A percentile compares a stretch with the other conserved stretches of the same genome.
These are phyloP conservation scores for Aplidium turbinatum DNA, from an alignment of 23 tunicate species.

Conservation along the genomic window DNA sequence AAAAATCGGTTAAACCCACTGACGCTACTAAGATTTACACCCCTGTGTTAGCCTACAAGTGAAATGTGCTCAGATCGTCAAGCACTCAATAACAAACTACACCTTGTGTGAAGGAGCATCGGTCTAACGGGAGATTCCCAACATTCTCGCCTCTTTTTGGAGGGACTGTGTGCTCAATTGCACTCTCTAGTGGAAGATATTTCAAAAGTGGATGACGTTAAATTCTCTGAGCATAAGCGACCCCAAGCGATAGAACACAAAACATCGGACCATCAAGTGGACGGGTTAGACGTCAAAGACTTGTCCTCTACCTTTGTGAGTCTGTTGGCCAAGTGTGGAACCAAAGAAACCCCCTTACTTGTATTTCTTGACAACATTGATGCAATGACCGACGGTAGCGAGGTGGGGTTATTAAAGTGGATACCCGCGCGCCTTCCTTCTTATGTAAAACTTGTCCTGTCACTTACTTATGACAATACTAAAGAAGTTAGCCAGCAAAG, in stretches of 20 bases:
- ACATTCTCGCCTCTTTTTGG: conserved; percentile 22
- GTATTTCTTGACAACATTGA: conserved; percentile 65
- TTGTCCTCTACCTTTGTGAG: conserved; percentile 21
- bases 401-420: conserved; percentile 49
- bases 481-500: too few relatives aligned
- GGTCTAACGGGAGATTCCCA: conserved; percentile 67
- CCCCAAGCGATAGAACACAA: not conserved
- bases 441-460: conserved; percentile 52
- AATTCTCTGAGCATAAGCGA: not conserved
- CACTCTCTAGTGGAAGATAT: conserved; percentile 25
- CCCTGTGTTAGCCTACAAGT: too few relatives aligned
- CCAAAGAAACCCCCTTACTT: conserved; percentile 19
- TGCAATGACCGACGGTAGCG: conserved; percentile 28
- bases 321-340: conserved; percentile 30
- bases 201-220: not conserved
- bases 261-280: too few relatives aligned
- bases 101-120: conserved; percentile 49
- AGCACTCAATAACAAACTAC: not conserved
- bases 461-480: conserved; percentile 27
- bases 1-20: too few relatives aligned
- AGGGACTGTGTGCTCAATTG: conserved; percentile 56
- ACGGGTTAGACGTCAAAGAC: conserved; percentile 17
- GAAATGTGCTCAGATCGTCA: too few relatives aligned
- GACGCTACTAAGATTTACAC: too few relatives aligned
- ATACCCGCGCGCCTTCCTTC: conserved; percentile 55